Conservation (phyloP, 2,888 invertebrate species). For the Aporophyla nigra region DNA sequence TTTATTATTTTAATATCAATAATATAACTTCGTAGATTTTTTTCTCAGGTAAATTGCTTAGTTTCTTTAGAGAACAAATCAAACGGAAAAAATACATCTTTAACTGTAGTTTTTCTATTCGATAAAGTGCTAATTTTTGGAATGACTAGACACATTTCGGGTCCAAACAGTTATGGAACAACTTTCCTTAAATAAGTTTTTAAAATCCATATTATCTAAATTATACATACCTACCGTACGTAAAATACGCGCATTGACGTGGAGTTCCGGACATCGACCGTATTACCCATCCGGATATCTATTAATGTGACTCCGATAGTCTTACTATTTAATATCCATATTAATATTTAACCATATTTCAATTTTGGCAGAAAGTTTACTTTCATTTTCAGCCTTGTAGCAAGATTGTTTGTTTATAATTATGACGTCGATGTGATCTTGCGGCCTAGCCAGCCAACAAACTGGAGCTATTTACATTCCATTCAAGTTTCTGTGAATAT, state of each 20-base stretch:
- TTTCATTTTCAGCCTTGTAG: conserved; percentile 20
- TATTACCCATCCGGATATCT: background rate
- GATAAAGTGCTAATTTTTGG: no score
- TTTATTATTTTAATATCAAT: background rate
- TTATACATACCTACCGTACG: no score
- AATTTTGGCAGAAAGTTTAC: conserved; percentile 3
- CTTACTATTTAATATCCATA: background rate
- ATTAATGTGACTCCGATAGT: background rate
- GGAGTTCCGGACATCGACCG: no score
- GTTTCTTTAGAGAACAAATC: background rate
- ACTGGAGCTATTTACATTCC: conserved; percentile 24
- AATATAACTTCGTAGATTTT: background rate
- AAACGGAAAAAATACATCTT: background rate
- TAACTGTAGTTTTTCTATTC: background rate
- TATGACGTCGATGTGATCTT: conserved; percentile 12
- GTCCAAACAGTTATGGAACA: background rate
- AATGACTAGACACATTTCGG: background rate
- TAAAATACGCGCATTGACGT: no score
- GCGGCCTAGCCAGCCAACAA: conserved; percentile 11
- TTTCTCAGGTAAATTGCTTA: conserved; percentile 10
- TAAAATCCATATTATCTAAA: background rate
- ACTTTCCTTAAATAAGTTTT: background rate
- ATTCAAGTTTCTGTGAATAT: conserved; percentile 22
- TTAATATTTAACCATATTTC: background rate
- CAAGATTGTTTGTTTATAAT: conserved; percentile 16